phyloP scores from a whole-genome alignment of 2,888 invertebrate genomes.

The Invenusta paracnida region DNA sequence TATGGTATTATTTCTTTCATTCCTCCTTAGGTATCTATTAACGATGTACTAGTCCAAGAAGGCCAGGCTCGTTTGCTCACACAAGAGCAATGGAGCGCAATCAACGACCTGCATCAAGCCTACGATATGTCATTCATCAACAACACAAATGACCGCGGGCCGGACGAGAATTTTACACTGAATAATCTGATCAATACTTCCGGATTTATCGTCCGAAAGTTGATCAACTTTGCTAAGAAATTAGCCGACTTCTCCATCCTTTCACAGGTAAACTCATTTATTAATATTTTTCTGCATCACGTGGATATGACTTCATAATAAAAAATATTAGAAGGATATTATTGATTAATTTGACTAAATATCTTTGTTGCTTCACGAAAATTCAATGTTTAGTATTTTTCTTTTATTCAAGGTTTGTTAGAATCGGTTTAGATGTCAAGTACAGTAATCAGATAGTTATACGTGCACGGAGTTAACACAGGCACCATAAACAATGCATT shows the following conservation, averaged over 20 bases:
- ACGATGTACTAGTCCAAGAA: constrained; percentile 14
- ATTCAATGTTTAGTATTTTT: too few relatives aligned
- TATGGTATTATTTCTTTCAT: too few relatives aligned
- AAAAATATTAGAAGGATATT: too few relatives aligned
- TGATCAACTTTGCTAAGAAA: constrained; percentile 66
- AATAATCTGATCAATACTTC: constrained; percentile 63
- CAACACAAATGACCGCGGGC: neutral
- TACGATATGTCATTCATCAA: constrained; percentile 1
- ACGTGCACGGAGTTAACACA: too few relatives aligned
- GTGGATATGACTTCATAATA: too few relatives aligned
- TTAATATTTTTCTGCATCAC: too few relatives aligned
- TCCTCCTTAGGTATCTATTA: constrained; percentile 37
- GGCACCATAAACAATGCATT: too few relatives aligned
- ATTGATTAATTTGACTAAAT: too few relatives aligned
- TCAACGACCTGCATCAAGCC: constrained; percentile 31
- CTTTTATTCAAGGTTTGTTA: too few relatives aligned
- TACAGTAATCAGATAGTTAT: too few relatives aligned
- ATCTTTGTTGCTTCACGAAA: too few relatives aligned
- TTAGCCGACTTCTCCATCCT: constrained; percentile 67
- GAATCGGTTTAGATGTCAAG: too few relatives aligned
- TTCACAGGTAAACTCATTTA: constrained; percentile 66
- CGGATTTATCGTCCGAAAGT: constrained; percentile 79
- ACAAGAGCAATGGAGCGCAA: constrained; percentile 34
- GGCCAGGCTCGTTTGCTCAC: constrained; percentile 32
- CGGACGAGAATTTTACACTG: neutral